Base-by-base conservation (phyloP, 2,797 vertebrate species). In the Cyprinella venusta region DNA sequence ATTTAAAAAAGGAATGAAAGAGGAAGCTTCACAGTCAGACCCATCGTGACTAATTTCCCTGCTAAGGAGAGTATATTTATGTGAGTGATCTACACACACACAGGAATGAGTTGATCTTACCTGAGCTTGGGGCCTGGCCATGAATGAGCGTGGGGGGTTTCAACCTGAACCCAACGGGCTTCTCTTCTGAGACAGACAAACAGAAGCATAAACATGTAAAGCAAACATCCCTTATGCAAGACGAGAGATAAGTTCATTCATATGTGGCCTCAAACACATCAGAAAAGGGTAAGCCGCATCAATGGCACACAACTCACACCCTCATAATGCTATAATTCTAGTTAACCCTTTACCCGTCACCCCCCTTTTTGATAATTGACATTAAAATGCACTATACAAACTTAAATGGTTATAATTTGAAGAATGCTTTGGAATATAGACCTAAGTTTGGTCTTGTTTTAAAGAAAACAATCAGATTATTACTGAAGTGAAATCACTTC, bases 61-160 rank as follows among this genome's bases (percentile, higher is more conserved):
- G 18, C 70, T 72, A 8, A 6, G 6, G 19, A 52, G 42, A 21
- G 21, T 42, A 50, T 5, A 42, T 45, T 36, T 5, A 48, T 48
- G 45, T 48, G 45, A 48, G 1, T 45, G 45, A 5, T 13, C 12
- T 15, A 48, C 12, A 45, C 42, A 48, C 13, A 48, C 40, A 40
- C 8, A 79, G 68, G 59, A 84, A 71, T 33, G 86, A 84, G 38
- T 64, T 79, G 65, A 82, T 85, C 94, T 89, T 92, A 99, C 98
- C 98, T 94, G 98, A 96, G 86, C 98, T 99, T 13, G 98, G 98
- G 12, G 98, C 98, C 89, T 99, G 98, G 81, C 98, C 98, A 36
- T 99, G 98, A 91, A 99, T 99, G 82, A 99, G 95, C 50, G 96
- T 99, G 0, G 98, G 98, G 1, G 98, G 98, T 91, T 99, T 99